Conservation (phyloP, 2,888 invertebrate species). For the Parnassius glacialis region DNA sequence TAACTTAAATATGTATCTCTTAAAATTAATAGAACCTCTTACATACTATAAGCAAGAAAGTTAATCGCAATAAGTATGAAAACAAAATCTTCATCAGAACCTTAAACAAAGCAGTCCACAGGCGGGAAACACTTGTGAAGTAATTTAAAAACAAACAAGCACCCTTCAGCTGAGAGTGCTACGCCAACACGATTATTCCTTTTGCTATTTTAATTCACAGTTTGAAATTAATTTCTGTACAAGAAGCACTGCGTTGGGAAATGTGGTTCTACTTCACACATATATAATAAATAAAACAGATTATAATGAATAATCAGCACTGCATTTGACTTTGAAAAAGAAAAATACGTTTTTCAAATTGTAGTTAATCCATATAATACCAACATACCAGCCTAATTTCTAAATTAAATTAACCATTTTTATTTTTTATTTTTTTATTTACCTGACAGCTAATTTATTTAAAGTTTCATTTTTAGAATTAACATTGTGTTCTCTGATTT, state of each 20-base stretch:
- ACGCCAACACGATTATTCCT: slow-evolving; percentile 24
- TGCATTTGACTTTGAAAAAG: background rate
- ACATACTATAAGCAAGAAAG: slow-evolving; percentile 1
- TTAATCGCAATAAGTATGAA: slow-evolving; percentile 18
- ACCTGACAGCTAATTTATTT: too few relatives aligned
- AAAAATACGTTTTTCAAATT: background rate
- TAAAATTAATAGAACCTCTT: background rate
- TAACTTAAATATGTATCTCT: background rate
- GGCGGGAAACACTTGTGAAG: slow-evolving; percentile 24
- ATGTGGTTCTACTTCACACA: background rate
- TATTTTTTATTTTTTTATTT: too few relatives aligned
- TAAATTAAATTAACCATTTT: too few relatives aligned
- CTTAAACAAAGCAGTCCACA: slow-evolving; percentile 24
- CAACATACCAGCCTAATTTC: too few relatives aligned
- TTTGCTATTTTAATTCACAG: slow-evolving; percentile 23
- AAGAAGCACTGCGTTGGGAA: background rate
- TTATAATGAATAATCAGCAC: background rate
- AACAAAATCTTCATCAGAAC: slow-evolving; percentile 24
- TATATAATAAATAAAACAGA: background rate
- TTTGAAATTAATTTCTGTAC: slow-evolving; percentile 24
- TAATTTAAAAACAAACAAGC: slow-evolving; percentile 28
- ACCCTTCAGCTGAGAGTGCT: slow-evolving; percentile 24
- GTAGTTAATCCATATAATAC: too few relatives aligned
- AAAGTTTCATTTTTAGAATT: too few relatives aligned
- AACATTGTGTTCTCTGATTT: too few relatives aligned